Conservation (phyloP, 2,113 vertebrate species). For the Phrynosoma platyrhinos region DNA sequence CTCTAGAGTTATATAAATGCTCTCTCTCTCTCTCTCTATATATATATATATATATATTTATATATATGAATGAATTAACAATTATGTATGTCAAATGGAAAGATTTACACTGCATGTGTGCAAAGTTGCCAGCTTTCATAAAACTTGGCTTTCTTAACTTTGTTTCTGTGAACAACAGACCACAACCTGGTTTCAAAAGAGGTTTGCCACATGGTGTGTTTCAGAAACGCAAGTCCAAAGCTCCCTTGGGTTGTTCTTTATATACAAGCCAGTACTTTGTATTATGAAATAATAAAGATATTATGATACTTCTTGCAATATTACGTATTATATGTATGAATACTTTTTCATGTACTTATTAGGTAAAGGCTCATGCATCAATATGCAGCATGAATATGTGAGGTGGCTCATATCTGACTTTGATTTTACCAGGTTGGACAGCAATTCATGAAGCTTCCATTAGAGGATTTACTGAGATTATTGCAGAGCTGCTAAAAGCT, state of each 20-base stretch:
- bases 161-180: neutral
- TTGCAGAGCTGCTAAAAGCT: conserved; percentile 81
- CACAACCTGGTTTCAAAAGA: neutral
- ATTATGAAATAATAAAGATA: too few species aligned
- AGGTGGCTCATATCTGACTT: conserved; percentile 3
- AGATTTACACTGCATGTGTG: neutral
- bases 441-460: conserved; percentile 85
- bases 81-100: neutral
- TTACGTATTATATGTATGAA: neutral
- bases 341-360: neutral
- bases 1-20: neutral
- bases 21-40: too few species aligned
- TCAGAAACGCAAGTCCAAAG: neutral
- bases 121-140: neutral
- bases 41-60: too few species aligned
- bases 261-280: neutral
- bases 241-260: neutral
- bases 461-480: conserved; percentile 72
- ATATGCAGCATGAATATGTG: neutral
- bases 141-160: neutral
- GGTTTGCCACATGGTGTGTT: neutral
- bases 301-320: neutral
- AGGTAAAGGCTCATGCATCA: neutral
- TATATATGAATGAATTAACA: too few species aligned
- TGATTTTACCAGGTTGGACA: conserved; percentile 83